Evolutionary conservation across 2,888 invertebrate genomes (phyloP).

Genomic region (Apamea crenata): DNA sequence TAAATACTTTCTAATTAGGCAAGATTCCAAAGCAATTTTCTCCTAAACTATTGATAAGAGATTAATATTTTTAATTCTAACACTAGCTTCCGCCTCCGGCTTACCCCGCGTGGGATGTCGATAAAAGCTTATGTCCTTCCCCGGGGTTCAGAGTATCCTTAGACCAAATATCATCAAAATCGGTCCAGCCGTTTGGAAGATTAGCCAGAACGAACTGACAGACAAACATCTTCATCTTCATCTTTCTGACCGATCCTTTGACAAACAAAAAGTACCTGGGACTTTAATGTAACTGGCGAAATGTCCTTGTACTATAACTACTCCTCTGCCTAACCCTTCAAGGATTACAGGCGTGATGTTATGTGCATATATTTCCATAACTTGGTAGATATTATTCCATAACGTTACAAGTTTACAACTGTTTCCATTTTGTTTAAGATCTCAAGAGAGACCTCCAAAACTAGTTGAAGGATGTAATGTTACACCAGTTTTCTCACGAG

Average conservation of each 20-base stretch:
- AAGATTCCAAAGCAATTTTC: neutral
- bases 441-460: neutral
- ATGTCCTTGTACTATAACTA: neutral
- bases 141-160: too few species aligned
- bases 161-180: too few species aligned
- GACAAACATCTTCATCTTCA: too few species aligned
- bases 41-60: neutral
- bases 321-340: neutral
- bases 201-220: too few species aligned
- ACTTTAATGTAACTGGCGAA: neutral
- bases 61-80: neutral
- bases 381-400: neutral
- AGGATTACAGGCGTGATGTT: neutral
- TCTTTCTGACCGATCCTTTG: too few species aligned
- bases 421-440: neutral
- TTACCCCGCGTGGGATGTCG: too few species aligned
- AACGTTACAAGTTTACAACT: neutral
- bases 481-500: neutral
- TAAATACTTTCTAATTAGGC: neutral
- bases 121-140: too few species aligned
- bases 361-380: neutral
- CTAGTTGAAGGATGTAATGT: neutral
- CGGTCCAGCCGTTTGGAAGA: too few species aligned
- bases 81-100: too few species aligned
- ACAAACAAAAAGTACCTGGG: too few species aligned